Evolutionary conservation across 2,888 invertebrate genomes (phyloP).

Genomic region (Leucophenga montana): DNA sequence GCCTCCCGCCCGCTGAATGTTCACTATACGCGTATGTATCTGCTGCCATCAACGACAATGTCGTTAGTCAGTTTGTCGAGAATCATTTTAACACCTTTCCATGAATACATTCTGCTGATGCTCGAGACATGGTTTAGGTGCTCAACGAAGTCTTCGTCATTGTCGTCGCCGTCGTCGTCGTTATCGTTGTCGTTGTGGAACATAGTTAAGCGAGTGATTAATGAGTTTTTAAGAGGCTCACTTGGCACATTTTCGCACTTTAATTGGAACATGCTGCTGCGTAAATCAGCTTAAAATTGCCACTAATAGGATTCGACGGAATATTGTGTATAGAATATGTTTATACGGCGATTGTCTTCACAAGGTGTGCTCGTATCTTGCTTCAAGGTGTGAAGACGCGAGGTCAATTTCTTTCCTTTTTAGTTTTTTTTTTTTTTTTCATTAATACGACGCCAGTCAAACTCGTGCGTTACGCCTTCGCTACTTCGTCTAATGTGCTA

Average conservation of each 20-base stretch:
- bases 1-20: background rate
- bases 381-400: no score
- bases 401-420: no score
- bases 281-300: constrained; percentile 70
- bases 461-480: no score
- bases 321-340: no score
- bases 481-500: no score
- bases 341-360: no score
- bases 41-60: background rate
- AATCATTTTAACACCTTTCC: no score
- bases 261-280: constrained; percentile 69
- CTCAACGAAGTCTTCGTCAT: background rate
- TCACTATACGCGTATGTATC: no score
- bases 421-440: no score
- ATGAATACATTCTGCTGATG: no score
- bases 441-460: no score
- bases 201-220: constrained; percentile 72
- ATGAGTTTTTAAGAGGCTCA: constrained; percentile 72
- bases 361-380: no score
- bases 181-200: background rate
- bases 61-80: constrained; percentile 31
- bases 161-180: background rate
- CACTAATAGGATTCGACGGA: constrained; percentile 30
- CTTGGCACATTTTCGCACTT: constrained; percentile 62
- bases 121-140: background rate